Evolutionary conservation across 1,140 invertebrate species (phyloP).

Genomic region (Bacillus rossius): DNA sequence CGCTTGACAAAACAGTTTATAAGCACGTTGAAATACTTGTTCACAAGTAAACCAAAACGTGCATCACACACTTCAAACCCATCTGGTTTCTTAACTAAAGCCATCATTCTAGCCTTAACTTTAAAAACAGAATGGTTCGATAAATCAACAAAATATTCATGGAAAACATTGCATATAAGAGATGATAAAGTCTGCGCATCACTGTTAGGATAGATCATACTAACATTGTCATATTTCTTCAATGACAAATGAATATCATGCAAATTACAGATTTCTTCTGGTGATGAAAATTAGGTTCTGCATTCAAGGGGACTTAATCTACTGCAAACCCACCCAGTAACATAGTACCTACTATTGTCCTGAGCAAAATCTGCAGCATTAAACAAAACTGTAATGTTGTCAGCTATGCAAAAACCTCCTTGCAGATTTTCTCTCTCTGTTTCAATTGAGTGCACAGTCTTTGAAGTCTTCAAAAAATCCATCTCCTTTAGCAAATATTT

Average conservation of each 20-base stretch:
- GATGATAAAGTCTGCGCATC: not conserved
- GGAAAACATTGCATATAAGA: not conserved
- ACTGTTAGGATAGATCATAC: not conserved
- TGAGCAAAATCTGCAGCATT: not conserved
- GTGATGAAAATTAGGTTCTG: not conserved
- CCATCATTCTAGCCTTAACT: not conserved
- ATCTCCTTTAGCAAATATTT: not conserved
- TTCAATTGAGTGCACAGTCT: too few relatives aligned
- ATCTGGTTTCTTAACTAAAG: not conserved
- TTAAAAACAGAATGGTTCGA: not conserved
- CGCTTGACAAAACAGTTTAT: not conserved
- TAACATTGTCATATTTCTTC: slow-evolving; percentile 1
- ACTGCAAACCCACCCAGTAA: not conserved
- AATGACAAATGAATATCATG: not conserved
- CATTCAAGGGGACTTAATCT: not conserved
- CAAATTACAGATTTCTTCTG: not conserved
- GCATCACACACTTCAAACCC: not conserved
- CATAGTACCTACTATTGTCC: not conserved
- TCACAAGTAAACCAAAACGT: not conserved
- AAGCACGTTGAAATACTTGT: not conserved
- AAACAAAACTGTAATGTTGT: not conserved
- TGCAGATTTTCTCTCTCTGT: too few relatives aligned
- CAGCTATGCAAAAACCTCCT: not conserved
- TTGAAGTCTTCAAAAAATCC: not conserved
- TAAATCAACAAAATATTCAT: not conserved